Base-by-base conservation (phyloP, 2,888 invertebrate species). In the Drosophila picticornis region DNA sequence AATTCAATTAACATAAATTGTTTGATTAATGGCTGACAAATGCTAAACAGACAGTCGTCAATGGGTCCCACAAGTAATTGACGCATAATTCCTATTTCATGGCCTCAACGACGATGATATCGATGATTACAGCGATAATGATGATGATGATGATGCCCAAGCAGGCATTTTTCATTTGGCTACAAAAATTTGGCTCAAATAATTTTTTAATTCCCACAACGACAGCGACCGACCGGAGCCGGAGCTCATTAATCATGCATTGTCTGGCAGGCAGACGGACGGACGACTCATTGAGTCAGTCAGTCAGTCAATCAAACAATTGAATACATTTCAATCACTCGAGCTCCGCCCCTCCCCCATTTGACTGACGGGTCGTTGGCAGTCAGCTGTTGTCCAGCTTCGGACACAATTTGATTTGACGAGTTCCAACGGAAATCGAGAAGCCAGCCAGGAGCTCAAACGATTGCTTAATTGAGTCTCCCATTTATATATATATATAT, bases 1-100 rank as follows among this genome's bases (percentile, higher is more conserved):
- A 72, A 90, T 82, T 91, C 91, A 87, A 91, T 87, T 87, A 88
- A 77, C 83, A 88, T 91, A 85, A 89, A 87, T 90, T 78, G 72
- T 66, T 78, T 91, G 91, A 91, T 87, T 85, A 83, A 87, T 87
- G 91, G 71, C 75, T 73, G 79, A 73, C 76, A 83, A 72, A 87
- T 81, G 91, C 78, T 74, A 81, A 87, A 70, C 74, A 77, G 79
- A 74, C 75, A 77, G 69, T 38, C 43, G 27, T 27, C 32, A 46
- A 25, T 46, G 53, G 52, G 67, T 60, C 55, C 73, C 68, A 40
- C 68, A 74, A 85, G 69, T 88, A 90, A 87, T 87, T 84, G 87
- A 65, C 66, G 76, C 65, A 81, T 90, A 83, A 90, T 88, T 72
- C 48, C 38, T 60, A 62, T 77, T 56, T 60, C 66, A 67, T 81